Evolutionary conservation across 2,113 vertebrate species (phyloP).

Genomic region (Neolamprologus sp.): DNA sequence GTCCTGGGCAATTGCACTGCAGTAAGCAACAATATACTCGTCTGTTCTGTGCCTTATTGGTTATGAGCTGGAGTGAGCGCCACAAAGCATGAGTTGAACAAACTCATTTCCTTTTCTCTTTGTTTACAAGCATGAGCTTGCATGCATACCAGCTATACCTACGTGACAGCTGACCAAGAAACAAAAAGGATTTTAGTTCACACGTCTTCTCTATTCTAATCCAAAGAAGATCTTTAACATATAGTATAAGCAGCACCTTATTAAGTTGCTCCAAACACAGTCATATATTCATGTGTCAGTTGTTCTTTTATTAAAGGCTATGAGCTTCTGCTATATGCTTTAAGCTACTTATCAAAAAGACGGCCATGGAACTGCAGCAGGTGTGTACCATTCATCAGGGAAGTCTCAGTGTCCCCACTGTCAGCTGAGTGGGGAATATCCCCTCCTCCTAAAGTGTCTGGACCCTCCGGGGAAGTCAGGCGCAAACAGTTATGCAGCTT

Average conservation of each 20-base stretch:
- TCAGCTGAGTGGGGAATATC: slow-evolving; percentile 56
- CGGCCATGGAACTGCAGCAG: background rate
- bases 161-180: background rate
- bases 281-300: background rate
- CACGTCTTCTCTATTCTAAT: background rate
- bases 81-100: slow-evolving; percentile 19
- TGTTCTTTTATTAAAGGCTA: background rate
- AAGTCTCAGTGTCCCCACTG: slow-evolving; percentile 33
- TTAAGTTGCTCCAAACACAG: background rate
- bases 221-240: background rate
- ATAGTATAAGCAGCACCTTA: background rate
- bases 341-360: background rate
- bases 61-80: slow-evolving; percentile 17
- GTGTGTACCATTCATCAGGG: slow-evolving; percentile 52
- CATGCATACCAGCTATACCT: background rate
- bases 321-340: background rate
- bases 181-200: background rate
- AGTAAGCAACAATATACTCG: slow-evolving; percentile 23
- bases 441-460: slow-evolving; percentile 58
- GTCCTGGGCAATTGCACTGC: slow-evolving; percentile 5
- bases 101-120: slow-evolving; percentile 30
- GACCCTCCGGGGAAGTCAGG: slow-evolving; percentile 57
- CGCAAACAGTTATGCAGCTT: slow-evolving; percentile 70
- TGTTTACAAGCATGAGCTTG: slow-evolving; percentile 7
- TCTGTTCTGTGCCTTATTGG: slow-evolving; percentile 1